These are phyloP conservation scores for Polydrusus pterygomalis DNA, from an alignment of 2,888 invertebrate species.

Conservation along the genomic window DNA sequence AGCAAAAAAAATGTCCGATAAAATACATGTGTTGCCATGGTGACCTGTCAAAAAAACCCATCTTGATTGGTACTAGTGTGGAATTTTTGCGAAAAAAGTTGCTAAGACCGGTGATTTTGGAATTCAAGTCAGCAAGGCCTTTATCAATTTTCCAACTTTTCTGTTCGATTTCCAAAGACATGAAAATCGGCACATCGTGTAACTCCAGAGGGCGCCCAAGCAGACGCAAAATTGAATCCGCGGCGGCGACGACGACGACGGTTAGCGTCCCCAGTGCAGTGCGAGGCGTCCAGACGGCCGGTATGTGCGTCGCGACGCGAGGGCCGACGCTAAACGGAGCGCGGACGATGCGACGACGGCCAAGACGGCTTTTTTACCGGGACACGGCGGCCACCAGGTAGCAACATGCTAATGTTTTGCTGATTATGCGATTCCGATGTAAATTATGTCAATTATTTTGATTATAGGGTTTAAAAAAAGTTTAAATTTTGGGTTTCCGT, in stretches of 20 bases:
- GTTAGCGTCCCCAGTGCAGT: slow-evolving; percentile 68
- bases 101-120: neutral
- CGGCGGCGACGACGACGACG: slow-evolving; percentile 50
- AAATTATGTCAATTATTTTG: slow-evolving; percentile 13
- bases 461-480: slow-evolving; percentile 7
- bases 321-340: slow-evolving; percentile 53
- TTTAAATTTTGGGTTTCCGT: slow-evolving; percentile 14
- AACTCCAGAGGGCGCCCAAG: slow-evolving; percentile 54
- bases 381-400: slow-evolving; percentile 47
- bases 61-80: too few relatives aligned
- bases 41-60: too few relatives aligned
- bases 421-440: slow-evolving; percentile 28
- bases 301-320: slow-evolving; percentile 67
- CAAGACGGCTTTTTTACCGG: slow-evolving; percentile 48
- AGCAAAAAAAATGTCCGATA: too few relatives aligned
- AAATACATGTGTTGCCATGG: too few relatives aligned
- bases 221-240: slow-evolving; percentile 55
- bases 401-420: slow-evolving; percentile 42
- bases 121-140: neutral
- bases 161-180: slow-evolving; percentile 25
- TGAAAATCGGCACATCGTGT: slow-evolving; percentile 35
- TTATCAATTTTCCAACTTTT: slow-evolving; percentile 30
- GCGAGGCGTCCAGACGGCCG: slow-evolving; percentile 67
- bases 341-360: slow-evolving; percentile 61
- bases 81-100: too few relatives aligned